These are phyloP conservation scores for Cromileptes altivelis DNA, from an alignment of 2,113 vertebrate genomes.

Conservation along the genomic window DNA sequence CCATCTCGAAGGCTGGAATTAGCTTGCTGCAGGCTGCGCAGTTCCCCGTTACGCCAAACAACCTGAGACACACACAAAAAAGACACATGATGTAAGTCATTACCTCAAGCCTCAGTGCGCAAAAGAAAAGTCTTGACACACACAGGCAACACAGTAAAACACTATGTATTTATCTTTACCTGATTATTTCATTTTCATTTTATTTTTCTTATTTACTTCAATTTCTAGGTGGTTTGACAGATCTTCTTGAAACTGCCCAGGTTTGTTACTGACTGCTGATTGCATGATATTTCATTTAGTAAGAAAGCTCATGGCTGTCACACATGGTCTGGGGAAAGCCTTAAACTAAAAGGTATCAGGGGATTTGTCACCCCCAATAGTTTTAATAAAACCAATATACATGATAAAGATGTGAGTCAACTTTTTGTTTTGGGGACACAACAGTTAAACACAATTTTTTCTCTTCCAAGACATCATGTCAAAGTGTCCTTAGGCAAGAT, in stretches of 20 bases:
- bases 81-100: constrained; percentile 2
- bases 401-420: too few relatives aligned
- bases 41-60: constrained; percentile 98
- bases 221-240: not conserved
- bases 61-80: constrained; percentile 81
- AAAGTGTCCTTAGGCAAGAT: too few relatives aligned
- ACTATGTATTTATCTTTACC: too few relatives aligned
- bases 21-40: constrained; percentile 99
- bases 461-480: too few relatives aligned
- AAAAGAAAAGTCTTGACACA: not conserved
- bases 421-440: not conserved
- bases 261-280: not conserved
- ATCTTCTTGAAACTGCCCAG: not conserved
- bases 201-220: not conserved
- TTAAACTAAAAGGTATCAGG: not conserved
- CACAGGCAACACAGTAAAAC: not conserved
- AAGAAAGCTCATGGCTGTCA: not conserved
- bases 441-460: not conserved
- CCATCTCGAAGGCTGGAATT: constrained; percentile 99
- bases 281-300: not conserved
- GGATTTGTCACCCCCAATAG: not conserved
- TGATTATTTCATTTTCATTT: not conserved
- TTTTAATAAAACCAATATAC: constrained; percentile 1
- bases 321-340: not conserved
- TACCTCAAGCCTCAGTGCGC: not conserved